Evolutionary conservation across 2,888 invertebrate genomes (phyloP).

Genomic region (Heteromyza rotundicornis): DNA sequence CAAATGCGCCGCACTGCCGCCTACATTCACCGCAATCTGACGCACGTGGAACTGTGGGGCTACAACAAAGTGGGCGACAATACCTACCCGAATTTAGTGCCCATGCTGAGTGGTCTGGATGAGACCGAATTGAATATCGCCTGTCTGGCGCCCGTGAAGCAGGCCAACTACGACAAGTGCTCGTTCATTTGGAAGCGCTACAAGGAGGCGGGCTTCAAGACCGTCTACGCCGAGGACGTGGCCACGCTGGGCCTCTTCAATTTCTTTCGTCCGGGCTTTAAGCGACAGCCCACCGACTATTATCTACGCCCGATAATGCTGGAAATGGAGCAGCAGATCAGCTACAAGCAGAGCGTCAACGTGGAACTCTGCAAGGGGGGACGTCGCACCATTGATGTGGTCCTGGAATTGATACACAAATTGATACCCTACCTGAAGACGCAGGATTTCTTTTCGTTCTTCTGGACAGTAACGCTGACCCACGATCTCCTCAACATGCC

Average conservation of each 20-base stretch:
- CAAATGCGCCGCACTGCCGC: constrained; percentile 77
- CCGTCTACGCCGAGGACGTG: constrained; percentile 84
- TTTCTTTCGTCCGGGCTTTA: constrained; percentile 79
- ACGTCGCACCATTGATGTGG: constrained; percentile 70
- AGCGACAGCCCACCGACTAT: constrained; percentile 82
- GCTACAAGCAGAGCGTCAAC: constrained; percentile 64
- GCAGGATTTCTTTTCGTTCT: constrained; percentile 78
- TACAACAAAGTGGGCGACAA: constrained; percentile 95
- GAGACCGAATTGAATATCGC: constrained; percentile 69
- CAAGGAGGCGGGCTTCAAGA: constrained; percentile 74
- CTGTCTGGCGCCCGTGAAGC: constrained; percentile 68
- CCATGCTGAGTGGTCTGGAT: constrained; percentile 76
- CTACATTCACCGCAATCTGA: constrained; percentile 64
- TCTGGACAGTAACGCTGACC: constrained; percentile 83
- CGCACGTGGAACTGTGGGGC: constrained; percentile 77
- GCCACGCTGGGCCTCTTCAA: constrained; percentile 81
- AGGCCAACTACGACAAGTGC: constrained; percentile 76
- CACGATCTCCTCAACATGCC: constrained; percentile 86
- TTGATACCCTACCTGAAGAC: constrained; percentile 68
- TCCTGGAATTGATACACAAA: constrained; percentile 74
- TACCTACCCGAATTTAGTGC: constrained; percentile 88
- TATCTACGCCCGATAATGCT: constrained; percentile 78
- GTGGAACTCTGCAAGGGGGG: constrained; percentile 55
- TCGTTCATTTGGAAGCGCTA: constrained; percentile 85
- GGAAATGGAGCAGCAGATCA: constrained; percentile 72